Percentiles rank a stretch among this genome's conserved stretches.
These are phyloP conservation scores for Fringilla coelebs DNA, from an alignment of 2,797 vertebrate genomes.

Conservation along the genomic window DNA sequence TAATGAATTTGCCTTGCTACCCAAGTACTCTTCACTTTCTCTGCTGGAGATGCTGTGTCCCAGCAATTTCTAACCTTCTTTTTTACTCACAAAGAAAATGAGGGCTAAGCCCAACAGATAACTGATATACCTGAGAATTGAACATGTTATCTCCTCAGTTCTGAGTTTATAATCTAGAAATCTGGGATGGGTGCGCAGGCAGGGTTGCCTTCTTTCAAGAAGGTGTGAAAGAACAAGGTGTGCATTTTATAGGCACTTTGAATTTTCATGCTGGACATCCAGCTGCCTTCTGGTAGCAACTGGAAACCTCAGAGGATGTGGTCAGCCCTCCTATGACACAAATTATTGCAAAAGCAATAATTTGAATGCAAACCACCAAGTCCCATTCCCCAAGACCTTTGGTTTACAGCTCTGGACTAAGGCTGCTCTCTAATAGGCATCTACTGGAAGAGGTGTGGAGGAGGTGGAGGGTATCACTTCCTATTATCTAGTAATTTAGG, in stretches of 20 bases:
- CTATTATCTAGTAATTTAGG: not conserved
- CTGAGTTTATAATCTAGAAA: not conserved
- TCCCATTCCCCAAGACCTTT: not conserved
- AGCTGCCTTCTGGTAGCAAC: not conserved
- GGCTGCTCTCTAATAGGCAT: not conserved
- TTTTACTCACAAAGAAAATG: not conserved
- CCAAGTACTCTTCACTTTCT: not conserved
- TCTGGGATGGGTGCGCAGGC: accelerated
- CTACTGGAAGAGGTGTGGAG: not conserved
- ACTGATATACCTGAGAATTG: not conserved
- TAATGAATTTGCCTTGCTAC: not conserved
- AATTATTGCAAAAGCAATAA: not conserved
- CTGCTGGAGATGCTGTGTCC: not conserved
- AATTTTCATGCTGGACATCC: not conserved
- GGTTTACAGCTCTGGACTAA: not conserved
- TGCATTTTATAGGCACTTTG: not conserved
- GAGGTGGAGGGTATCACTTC: not conserved
- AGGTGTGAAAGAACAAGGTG: not conserved
- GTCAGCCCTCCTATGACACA: not conserved
- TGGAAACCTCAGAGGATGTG: not conserved
- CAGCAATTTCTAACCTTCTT: not conserved
- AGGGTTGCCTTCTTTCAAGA: not conserved
- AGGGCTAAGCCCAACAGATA: not conserved
- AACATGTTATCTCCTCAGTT: not conserved
- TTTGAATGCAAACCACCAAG: not conserved